These are phyloP conservation scores for Sebastes matsubarae DNA, from an alignment of 2,797 vertebrate species.

Conservation along the genomic window DNA sequence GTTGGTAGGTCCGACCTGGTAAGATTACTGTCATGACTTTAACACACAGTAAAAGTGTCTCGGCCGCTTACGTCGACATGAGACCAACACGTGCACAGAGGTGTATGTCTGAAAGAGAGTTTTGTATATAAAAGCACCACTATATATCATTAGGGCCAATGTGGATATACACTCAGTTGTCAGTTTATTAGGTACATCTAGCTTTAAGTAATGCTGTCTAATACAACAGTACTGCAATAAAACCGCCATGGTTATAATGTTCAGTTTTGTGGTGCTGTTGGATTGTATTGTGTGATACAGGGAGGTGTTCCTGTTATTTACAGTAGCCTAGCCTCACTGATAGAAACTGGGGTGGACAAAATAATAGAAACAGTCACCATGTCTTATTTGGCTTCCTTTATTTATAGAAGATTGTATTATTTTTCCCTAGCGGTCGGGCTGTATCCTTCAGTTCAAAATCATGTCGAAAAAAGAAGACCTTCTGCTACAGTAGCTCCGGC, in stretches of 20 bases:
- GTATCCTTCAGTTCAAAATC: not conserved
- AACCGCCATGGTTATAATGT: not conserved
- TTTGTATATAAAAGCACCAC: not conserved
- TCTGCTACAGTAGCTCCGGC: slow-evolving; percentile 22
- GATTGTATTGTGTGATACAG: no score
- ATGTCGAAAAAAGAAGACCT: slow-evolving; percentile 34
- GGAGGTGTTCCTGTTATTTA: not conserved
- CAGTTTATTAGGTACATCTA: not conserved
- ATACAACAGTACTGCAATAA: not conserved
- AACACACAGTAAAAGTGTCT: not conserved
- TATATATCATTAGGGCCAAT: not conserved
- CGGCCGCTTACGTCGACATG: fast-evolving
- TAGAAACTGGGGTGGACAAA: not conserved
- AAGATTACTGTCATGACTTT: not conserved
- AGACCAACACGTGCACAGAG: no score
- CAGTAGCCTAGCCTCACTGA: not conserved
- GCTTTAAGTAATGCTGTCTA: not conserved
- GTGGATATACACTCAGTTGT: not conserved
- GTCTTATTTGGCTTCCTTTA: not conserved
- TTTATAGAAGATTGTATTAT: not conserved
- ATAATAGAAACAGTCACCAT: not conserved
- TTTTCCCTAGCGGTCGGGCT: not conserved
- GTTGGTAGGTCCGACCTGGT: not conserved
- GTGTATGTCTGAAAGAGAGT: not conserved
- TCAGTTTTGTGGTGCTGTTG: not conserved